Evolutionary conservation across 2,888 invertebrate species (phyloP).

Genomic region (Drosophila austrosaltans): DNA sequence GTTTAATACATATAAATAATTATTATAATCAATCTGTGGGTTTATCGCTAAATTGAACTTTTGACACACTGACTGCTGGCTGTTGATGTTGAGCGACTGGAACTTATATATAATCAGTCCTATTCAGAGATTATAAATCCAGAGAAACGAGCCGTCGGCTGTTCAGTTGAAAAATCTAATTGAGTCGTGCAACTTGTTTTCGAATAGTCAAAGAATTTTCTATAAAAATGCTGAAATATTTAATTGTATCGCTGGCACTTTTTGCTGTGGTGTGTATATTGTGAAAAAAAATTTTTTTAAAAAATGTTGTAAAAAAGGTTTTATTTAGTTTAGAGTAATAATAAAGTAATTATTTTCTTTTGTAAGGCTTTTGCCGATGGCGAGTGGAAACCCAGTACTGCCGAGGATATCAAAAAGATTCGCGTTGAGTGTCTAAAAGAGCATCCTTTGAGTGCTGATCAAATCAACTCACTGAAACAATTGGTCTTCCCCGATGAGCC

Average conservation of each 20-base stretch:
- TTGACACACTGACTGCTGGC: conserved; percentile 27
- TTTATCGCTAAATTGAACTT: conserved; percentile 39
- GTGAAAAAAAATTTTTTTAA: not conserved
- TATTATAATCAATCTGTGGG: not conserved
- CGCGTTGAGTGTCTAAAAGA: conserved; percentile 73
- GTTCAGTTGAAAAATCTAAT: conserved; percentile 44
- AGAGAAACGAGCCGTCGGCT: conserved; percentile 18
- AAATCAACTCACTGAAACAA: conserved; percentile 65
- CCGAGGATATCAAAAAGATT: conserved; percentile 72
- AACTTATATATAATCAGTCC: conserved; percentile 2
- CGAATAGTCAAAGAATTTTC: not conserved
- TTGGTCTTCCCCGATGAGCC: conserved; percentile 76
- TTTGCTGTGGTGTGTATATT: conserved; percentile 57
- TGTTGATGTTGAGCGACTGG: conserved; percentile 2
- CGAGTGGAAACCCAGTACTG: conserved; percentile 75
- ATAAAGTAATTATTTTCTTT: not conserved
- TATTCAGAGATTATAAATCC: conserved; percentile 46
- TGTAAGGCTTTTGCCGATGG: conserved; percentile 68
- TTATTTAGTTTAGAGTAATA: not conserved
- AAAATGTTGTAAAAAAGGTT: not conserved
- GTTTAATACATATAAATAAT: conserved; percentile 5
- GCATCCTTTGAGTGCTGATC: conserved; percentile 63
- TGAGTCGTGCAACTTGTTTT: conserved; percentile 38
- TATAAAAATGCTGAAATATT: conserved; percentile 56
- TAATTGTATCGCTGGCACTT: conserved; percentile 59